Evolutionary conservation across 2,888 invertebrate genomes (phyloP).

Genomic region (Auanema sp.): DNA sequence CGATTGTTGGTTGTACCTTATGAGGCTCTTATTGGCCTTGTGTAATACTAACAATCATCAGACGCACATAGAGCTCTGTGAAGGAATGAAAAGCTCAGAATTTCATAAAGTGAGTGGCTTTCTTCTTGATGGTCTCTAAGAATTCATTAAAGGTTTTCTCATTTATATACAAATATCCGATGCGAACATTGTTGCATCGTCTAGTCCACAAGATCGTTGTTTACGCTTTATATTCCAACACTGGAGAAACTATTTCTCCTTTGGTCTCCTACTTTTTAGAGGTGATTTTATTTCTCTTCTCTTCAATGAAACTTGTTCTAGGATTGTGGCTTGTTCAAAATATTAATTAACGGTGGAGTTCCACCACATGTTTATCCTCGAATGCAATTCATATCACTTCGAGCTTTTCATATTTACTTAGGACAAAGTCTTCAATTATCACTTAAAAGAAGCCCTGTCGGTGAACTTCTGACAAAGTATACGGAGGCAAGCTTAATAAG

Average conservation of each 20-base stretch:
- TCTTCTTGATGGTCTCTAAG: background rate
- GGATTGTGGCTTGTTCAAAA: constrained; percentile 14
- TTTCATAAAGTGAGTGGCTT: constrained; percentile 27
- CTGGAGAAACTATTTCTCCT: constrained; percentile 23
- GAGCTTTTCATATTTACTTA: constrained; percentile 33
- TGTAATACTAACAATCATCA: constrained; percentile 42
- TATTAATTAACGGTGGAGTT: constrained; percentile 4
- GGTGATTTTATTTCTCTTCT: constrained; percentile 18
- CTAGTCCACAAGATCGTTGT: constrained; percentile 36
- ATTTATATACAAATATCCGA: constrained; percentile 24
- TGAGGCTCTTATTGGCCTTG: constrained; percentile 39
- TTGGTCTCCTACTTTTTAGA: constrained; percentile 35
- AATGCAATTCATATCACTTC: constrained; percentile 16
- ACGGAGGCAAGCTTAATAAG: no score
- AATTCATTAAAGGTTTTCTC: constrained; percentile 8
- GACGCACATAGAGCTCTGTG: constrained; percentile 38
- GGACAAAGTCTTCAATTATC: constrained; percentile 25
- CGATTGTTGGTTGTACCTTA: constrained; percentile 36
- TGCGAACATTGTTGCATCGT: constrained; percentile 38
- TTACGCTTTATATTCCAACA: constrained; percentile 31
- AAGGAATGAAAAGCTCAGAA: constrained; percentile 29
- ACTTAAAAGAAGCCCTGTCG: background rate
- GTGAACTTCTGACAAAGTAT: background rate
- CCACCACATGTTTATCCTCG: constrained; percentile 4
- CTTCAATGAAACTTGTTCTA: constrained; percentile 19